Evolutionary conservation across 2,113 vertebrate genomes (phyloP).

Genomic region (Dinomys branickii): DNA sequence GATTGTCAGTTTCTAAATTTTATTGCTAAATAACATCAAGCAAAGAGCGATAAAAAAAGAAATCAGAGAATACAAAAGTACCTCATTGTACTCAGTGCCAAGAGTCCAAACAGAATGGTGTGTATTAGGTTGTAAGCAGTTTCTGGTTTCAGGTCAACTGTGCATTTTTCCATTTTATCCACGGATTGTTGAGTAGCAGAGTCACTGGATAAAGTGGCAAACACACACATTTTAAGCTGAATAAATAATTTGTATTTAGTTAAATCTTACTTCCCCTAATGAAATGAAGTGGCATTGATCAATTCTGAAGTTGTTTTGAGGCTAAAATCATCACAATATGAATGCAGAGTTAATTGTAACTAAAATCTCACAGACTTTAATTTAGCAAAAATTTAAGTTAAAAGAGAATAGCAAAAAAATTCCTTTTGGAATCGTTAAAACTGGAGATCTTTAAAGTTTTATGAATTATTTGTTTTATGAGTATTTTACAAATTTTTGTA

Average conservation of each 20-base stretch:
- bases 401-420: neutral
- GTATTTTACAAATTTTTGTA: conserved; percentile 25
- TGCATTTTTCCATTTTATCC: conserved; percentile 73
- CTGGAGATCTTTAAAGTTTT: neutral
- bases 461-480: neutral
- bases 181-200: conserved; percentile 56
- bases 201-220: conserved; percentile 77
- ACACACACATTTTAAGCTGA: neutral
- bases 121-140: conserved; percentile 95
- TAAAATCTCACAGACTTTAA: conserved; percentile 25
- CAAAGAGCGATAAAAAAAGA: neutral
- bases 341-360: neutral
- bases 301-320: conserved; percentile 15
- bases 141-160: conserved; percentile 88
- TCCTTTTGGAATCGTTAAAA: neutral
- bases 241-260: neutral
- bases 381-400: conserved; percentile 29
- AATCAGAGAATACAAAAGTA: conserved; percentile 74
- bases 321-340: neutral
- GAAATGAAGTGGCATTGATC: neutral
- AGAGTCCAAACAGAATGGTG: conserved; percentile 92
- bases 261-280: conserved; percentile 1
- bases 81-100: conserved; percentile 99
- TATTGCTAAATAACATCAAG: neutral
- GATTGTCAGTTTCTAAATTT: neutral